Evolutionary conservation across 2,797 vertebrate genomes (phyloP).

Genomic region (Anguilla marmorata): DNA sequence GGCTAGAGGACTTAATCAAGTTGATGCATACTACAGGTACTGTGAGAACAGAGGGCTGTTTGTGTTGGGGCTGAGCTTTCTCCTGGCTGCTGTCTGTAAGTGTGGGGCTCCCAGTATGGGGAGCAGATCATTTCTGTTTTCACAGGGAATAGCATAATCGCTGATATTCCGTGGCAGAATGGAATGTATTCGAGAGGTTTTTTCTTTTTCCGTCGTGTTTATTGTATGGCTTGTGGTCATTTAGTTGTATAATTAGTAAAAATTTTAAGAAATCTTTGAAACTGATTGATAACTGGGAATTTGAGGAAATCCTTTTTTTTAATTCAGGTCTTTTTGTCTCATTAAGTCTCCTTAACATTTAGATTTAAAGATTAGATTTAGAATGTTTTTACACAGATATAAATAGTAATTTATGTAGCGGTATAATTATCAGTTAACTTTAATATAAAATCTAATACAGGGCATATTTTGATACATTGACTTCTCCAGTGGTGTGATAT

Average conservation of each 20-base stretch:
- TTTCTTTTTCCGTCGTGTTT: conserved; percentile 44
- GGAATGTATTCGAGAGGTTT: conserved; percentile 45
- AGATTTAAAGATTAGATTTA: too few relatives aligned
- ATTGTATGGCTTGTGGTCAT: conserved; percentile 29
- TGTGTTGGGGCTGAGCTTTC: conserved; percentile 27
- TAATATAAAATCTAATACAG: background rate
- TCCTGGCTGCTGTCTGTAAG: conserved; percentile 29
- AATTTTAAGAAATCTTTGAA: background rate
- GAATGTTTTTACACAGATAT: conserved; percentile 24
- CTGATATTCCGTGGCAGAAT: conserved; percentile 40
- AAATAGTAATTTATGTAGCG: conserved; percentile 35
- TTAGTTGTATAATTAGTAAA: background rate
- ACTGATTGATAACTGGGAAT: background rate
- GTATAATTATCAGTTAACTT: background rate
- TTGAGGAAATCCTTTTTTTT: background rate
- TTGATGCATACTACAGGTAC: conserved; percentile 99
- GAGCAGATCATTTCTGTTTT: conserved; percentile 45
- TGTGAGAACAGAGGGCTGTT: conserved; percentile 56
- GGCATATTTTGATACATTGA: background rate
- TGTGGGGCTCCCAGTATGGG: conserved; percentile 42
- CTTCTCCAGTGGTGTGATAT: too few relatives aligned
- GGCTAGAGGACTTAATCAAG: conserved; percentile 98
- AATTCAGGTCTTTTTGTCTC: background rate
- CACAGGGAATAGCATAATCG: conserved; percentile 39
- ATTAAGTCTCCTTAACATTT: background rate